A percentile compares a stretch with the other conserved stretches of the same genome.
Conservation (phyloP, 2,888 invertebrate genomes). For the Xanthia togata region DNA sequence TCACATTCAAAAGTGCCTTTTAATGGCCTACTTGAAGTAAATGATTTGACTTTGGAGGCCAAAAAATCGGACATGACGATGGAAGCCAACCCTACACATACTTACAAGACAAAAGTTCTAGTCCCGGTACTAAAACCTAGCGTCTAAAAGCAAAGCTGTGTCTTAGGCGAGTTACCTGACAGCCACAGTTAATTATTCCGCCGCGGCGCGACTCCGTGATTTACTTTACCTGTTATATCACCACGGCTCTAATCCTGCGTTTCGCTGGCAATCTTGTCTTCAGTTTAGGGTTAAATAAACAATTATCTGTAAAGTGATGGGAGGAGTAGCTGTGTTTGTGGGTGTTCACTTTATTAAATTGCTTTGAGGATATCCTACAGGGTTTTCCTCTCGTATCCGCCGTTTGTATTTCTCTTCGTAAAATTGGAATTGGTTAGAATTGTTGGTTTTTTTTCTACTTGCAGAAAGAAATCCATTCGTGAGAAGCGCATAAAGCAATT, state of each 20-base stretch:
- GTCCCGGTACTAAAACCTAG: neutral
- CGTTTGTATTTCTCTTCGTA: neutral
- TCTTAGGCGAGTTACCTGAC: slow-evolving; percentile 39
- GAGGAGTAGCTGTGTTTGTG: neutral
- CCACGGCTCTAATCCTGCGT: slow-evolving; percentile 35
- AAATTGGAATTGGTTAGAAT: neutral
- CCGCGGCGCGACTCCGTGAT: slow-evolving; percentile 41
- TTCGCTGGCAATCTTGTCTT: slow-evolving; percentile 37
- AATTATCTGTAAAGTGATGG: slow-evolving; percentile 31
- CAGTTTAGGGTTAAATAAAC: slow-evolving; percentile 30
- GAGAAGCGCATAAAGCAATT: neutral
- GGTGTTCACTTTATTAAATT: slow-evolving; percentile 5
- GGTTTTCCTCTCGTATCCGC: neutral
- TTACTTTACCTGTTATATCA: slow-evolving; percentile 50
- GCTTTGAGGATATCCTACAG: neutral
- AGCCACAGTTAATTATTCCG: slow-evolving; percentile 62
- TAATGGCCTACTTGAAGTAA: too few species aligned
- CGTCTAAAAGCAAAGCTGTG: slow-evolving; percentile 63
- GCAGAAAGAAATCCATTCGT: neutral
- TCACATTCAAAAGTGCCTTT: too few species aligned
- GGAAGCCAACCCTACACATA: neutral
- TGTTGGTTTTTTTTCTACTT: neutral
- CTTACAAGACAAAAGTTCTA: slow-evolving; percentile 4
- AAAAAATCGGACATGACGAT: neutral
- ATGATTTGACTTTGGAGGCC: too few species aligned